Evolutionary conservation across 2,797 vertebrate genomes (phyloP).

Genomic region (Kryptopterus vitreolus): DNA sequence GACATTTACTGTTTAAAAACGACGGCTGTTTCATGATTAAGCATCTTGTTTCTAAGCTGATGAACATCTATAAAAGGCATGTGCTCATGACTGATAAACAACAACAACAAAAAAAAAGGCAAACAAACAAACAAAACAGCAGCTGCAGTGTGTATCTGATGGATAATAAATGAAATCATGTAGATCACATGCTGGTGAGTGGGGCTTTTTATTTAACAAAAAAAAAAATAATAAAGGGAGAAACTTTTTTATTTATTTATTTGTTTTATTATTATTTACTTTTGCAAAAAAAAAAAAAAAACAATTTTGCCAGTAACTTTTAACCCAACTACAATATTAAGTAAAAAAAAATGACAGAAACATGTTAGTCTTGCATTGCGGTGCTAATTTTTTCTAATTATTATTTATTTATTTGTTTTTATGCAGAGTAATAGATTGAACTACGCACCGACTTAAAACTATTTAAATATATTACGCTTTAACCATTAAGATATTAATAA

Average conservation of each 20-base stretch:
- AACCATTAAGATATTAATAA: neutral
- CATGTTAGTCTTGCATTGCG: neutral
- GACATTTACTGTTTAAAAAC: constrained; percentile 24
- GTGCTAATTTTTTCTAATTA: neutral
- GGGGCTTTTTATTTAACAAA: constrained; percentile 30
- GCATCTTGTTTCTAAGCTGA: constrained; percentile 94
- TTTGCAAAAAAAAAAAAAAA: neutral
- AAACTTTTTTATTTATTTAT: neutral
- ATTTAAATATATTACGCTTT: neutral
- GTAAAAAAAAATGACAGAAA: neutral
- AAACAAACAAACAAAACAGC: constrained; percentile 75
- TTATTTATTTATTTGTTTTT: too few relatives aligned
- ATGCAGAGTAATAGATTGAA: neutral
- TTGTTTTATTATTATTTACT: too few relatives aligned
- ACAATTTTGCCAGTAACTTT: neutral
- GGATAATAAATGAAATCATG: constrained; percentile 86
- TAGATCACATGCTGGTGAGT: constrained; percentile 32
- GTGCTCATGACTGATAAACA: constrained; percentile 82
- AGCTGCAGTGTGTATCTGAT: constrained; percentile 91
- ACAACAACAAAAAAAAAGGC: constrained; percentile 63
- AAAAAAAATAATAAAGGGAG: neutral
- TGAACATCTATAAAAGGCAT: constrained; percentile 87
- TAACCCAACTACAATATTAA: neutral
- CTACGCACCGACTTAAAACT: neutral
- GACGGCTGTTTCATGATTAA: constrained; percentile 62